These are phyloP conservation scores for Parnassius mnemosyne DNA, from an alignment of 2,888 invertebrate genomes.

Conservation along the genomic window DNA sequence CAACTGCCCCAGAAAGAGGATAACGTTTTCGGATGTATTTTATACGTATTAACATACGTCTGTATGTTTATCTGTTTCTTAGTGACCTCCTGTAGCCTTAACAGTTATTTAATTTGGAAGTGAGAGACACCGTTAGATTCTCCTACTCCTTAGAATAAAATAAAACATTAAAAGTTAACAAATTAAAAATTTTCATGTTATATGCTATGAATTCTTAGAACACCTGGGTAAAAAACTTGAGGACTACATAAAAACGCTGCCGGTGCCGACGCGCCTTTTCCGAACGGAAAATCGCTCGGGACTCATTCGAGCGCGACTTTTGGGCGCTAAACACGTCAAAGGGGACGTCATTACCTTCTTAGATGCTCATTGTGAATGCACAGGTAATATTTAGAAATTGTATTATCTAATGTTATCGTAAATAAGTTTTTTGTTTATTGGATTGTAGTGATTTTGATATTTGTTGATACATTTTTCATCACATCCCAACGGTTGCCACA, in stretches of 20 bases:
- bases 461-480: background rate
- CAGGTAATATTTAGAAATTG: constrained; percentile 51
- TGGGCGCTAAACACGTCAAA: constrained; percentile 95
- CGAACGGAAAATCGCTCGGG: constrained; percentile 97
- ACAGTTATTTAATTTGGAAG: too few species aligned
- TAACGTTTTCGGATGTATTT: too few species aligned
- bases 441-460: background rate
- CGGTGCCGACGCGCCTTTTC: constrained; percentile 92
- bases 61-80: too few species aligned
- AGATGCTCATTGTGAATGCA: constrained; percentile 98
- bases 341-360: constrained; percentile 97
- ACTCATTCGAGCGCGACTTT: constrained; percentile 94
- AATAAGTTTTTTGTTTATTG: background rate
- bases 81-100: too few species aligned
- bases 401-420: background rate
- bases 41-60: too few species aligned
- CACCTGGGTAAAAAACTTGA: constrained; percentile 94
- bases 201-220: constrained; percentile 74
- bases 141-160: too few species aligned
- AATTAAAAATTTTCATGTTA: background rate
- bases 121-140: too few species aligned
- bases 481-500: too few species aligned
- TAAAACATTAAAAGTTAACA: too few species aligned
- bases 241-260: constrained; percentile 91
- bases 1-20: too few species aligned